phyloP scores from a whole-genome alignment of 2,113 vertebrate species.

The Synchiropus splendidus region DNA sequence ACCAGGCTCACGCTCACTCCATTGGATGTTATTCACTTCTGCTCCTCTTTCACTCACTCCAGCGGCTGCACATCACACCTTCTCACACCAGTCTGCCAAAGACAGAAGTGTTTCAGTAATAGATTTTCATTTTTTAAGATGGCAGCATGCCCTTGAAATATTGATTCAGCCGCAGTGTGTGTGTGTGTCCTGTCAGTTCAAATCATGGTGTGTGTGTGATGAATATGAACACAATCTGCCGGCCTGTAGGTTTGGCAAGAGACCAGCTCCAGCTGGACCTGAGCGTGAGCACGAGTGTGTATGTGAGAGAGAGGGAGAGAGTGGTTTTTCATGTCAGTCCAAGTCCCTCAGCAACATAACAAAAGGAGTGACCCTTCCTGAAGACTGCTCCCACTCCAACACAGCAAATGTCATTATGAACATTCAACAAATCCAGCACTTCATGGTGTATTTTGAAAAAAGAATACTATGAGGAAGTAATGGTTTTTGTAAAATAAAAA shows the following conservation, averaged over 20 bases:
- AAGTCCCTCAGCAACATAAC: conserved; percentile 33
- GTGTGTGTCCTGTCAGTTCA: conserved; percentile 42
- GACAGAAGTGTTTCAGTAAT: neutral
- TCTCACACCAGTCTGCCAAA: neutral
- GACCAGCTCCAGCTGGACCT: conserved; percentile 58
- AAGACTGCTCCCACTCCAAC: no score
- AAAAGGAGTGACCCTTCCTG: conserved; percentile 7
- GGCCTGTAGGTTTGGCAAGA: conserved; percentile 51
- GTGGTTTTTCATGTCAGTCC: conserved; percentile 30
- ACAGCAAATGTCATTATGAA: conserved; percentile 9
- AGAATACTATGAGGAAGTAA: no score
- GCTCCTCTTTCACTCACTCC: neutral
- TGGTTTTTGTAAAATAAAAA: no score
- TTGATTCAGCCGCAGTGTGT: conserved; percentile 27
- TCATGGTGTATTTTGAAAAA: no score
- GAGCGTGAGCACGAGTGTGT: conserved; percentile 35
- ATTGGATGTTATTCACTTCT: conserved; percentile 43
- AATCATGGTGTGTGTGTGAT: conserved; percentile 40
- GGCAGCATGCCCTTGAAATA: conserved; percentile 42
- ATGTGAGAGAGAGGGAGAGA: conserved; percentile 33
- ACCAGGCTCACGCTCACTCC: no score
- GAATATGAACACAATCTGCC: conserved; percentile 50
- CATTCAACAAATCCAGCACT: no score
- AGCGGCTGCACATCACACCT: no score
- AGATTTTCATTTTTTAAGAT: conserved; percentile 20